phyloP scores from a whole-genome alignment of 1,140 invertebrate species.

The Atta colombica region DNA sequence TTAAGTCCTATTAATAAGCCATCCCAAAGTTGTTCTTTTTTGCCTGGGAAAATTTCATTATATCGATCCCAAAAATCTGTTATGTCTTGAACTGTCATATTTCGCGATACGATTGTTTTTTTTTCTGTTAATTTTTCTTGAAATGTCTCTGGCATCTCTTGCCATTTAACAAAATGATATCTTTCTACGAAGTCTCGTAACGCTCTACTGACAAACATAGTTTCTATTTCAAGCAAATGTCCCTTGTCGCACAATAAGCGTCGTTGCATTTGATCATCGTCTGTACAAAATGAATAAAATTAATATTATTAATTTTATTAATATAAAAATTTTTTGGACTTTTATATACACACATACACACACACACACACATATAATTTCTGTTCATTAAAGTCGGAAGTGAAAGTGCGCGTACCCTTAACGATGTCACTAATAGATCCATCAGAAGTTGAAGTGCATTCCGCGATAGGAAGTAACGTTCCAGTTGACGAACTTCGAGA shows the following conservation, averaged over 20 bases:
- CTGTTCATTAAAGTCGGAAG: not conserved
- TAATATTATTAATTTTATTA: not conserved
- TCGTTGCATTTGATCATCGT: conserved; percentile 43
- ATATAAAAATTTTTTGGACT: not conserved
- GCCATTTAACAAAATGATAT: conserved; percentile 81
- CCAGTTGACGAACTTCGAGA: not conserved
- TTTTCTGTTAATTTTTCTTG: conserved; percentile 71
- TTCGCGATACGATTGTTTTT: conserved; percentile 84
- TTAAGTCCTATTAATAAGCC: conserved; percentile 86
- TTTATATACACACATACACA: too few relatives aligned
- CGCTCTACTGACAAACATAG: conserved; percentile 86
- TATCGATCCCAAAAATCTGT: conserved; percentile 86
- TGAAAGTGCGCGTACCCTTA: conserved; percentile 33
- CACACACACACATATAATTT: not conserved
- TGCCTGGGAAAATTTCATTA: conserved; percentile 83
- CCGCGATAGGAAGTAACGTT: not conserved
- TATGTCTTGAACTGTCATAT: conserved; percentile 85
- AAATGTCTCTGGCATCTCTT: conserved; percentile 64
- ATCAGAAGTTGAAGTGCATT: conserved; percentile 41
- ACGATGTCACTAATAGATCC: conserved; percentile 53
- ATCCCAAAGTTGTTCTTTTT: conserved; percentile 87
- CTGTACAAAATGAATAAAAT: conserved; percentile 38
- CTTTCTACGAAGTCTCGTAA: conserved; percentile 86
- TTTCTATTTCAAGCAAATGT: conserved; percentile 88
- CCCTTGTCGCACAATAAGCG: conserved; percentile 77